Percentiles rank a stretch among this genome's conserved stretches.
phyloP scores from a whole-genome alignment of 2,797 vertebrate species.

The Urocyon cinereoargenteus region DNA sequence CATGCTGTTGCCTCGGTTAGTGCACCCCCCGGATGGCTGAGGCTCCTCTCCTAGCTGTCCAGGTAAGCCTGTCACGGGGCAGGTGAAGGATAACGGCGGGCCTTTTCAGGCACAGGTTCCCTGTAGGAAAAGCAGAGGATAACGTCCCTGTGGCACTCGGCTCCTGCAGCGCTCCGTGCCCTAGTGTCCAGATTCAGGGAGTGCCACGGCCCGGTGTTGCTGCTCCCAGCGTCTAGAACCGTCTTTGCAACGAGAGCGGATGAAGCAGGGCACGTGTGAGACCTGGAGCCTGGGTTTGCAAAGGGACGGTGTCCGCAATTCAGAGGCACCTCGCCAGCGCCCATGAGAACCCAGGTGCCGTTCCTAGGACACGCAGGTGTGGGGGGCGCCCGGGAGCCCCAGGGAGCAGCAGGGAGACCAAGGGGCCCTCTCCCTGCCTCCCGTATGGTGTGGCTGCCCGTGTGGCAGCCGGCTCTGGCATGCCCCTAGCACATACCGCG shows the following conservation, averaged over 20 bases:
- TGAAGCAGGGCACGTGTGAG: rapidly evolving
- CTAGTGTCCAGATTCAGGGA: rapidly evolving
- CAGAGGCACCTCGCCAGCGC: too few species aligned
- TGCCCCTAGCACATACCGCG: neutral
- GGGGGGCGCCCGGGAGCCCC: rapidly evolving
- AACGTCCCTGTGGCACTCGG: neutral
- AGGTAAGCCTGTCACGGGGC: neutral
- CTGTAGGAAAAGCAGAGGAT: neutral
- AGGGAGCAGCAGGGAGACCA: neutral
- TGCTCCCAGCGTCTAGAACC: too few species aligned
- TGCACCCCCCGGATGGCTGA: neutral
- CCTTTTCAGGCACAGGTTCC: neutral
- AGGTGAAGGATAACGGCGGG: neutral
- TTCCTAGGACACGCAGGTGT: neutral
- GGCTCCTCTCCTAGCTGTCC: neutral
- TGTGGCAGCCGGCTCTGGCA: neutral
- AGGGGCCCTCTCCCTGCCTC: neutral
- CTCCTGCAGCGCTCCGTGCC: neutral
- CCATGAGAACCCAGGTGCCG: rapidly evolving
- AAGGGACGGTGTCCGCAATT: too few species aligned
- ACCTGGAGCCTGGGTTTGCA: neutral
- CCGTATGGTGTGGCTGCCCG: rapidly evolving
- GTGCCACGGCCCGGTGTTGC: neutral
- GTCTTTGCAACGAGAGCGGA: rapidly evolving
- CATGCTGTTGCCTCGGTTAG: too few species aligned